phyloP scores from a whole-genome alignment of 2,888 invertebrate genomes.

The Epirrita christyi region DNA sequence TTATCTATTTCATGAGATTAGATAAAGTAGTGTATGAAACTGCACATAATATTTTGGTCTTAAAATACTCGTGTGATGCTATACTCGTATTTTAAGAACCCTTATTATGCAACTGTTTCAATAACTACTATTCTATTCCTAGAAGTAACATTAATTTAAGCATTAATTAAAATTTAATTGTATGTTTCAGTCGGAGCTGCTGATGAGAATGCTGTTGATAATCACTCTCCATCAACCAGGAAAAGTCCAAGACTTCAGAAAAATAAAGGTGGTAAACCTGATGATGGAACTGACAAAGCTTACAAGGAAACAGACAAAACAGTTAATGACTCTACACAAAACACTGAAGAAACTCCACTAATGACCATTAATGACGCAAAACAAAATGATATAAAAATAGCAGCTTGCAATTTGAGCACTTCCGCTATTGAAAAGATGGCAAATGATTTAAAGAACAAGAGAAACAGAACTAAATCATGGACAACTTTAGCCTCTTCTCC shows the following conservation, averaged over 20 bases:
- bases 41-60: too few species aligned
- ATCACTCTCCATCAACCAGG: conserved; percentile 33
- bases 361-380: too few species aligned
- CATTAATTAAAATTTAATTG: too few species aligned
- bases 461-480: conserved; percentile 68
- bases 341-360: conserved; percentile 2
- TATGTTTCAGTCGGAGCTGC: conserved; percentile 23
- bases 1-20: too few species aligned
- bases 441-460: conserved; percentile 48
- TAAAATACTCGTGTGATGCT: too few species aligned
- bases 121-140: too few species aligned
- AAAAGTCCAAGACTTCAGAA: conserved; percentile 50
- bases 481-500: conserved; percentile 43
- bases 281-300: conserved; percentile 21
- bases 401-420: conserved; percentile 58
- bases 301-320: conserved; percentile 18
- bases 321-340: conserved; percentile 7
- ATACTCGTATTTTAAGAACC: too few species aligned
- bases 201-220: conserved; percentile 37
- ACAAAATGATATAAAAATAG: conserved; percentile 15
- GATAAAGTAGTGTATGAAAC: too few species aligned
- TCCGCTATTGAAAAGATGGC: conserved; percentile 46
- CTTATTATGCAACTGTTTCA: too few species aligned
- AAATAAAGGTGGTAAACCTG: conserved; percentile 45
- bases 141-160: neutral